Percentiles rank a stretch among this genome's conserved stretches.
phyloP scores from a whole-genome alignment of 2,888 invertebrate genomes.

The Apotomis capreana region DNA sequence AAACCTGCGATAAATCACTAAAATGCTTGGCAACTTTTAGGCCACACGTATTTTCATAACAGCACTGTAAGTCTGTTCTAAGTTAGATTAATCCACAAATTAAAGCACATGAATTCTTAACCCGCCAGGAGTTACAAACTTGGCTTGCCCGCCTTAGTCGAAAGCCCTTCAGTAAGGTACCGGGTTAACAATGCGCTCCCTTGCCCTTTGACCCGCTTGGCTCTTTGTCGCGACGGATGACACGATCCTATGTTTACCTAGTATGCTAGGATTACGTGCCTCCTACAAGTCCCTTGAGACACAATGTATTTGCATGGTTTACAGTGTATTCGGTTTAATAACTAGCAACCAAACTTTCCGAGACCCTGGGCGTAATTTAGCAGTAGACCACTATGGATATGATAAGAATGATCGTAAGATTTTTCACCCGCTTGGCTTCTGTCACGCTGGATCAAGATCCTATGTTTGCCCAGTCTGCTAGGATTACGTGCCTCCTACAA shows the following conservation, averaged over 20 bases:
- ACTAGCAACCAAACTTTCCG: too few species aligned
- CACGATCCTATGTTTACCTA: slow-evolving; percentile 64
- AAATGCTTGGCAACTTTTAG: too few species aligned
- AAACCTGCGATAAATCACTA: too few species aligned
- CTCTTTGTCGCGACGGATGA: slow-evolving; percentile 76
- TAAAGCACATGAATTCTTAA: not conserved
- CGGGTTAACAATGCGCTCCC: slow-evolving; percentile 78
- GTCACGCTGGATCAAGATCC: slow-evolving; percentile 74
- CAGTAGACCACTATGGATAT: too few species aligned
- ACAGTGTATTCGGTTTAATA: too few species aligned
- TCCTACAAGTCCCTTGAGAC: not conserved
- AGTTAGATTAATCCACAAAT: not conserved
- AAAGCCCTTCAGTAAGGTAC: slow-evolving; percentile 52
- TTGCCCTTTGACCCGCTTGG: slow-evolving; percentile 77
- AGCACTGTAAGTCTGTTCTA: too few species aligned
- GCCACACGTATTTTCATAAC: too few species aligned
- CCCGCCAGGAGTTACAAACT: slow-evolving; percentile 13
- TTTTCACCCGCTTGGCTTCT: slow-evolving; percentile 78
- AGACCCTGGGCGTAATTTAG: too few species aligned
- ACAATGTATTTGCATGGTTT: not conserved
- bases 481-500: slow-evolving; percentile 5
- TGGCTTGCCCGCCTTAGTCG: slow-evolving; percentile 26
- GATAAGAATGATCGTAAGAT: too few species aligned
- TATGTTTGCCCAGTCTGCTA: slow-evolving; percentile 52
- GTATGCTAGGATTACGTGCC: slow-evolving; percentile 17